phyloP scores from a whole-genome alignment of 1,140 invertebrate genomes.

The Charaxes varanes region DNA sequence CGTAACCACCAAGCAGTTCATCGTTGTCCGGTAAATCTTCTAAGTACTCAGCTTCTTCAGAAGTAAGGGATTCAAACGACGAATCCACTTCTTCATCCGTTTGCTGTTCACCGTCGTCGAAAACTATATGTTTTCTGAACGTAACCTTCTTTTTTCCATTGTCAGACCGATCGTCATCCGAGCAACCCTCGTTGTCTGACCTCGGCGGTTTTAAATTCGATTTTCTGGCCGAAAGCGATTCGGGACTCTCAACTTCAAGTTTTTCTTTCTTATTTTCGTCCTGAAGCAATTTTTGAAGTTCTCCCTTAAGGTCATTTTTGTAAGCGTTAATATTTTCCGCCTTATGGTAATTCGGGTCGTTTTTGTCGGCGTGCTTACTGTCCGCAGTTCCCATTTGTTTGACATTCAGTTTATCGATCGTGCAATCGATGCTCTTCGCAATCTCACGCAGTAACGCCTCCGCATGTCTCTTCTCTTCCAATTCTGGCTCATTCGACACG shows the following conservation, averaged over 20 bases:
- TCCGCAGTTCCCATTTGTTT: slow-evolving; percentile 51
- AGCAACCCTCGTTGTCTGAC: slow-evolving; percentile 56
- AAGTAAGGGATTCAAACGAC: slow-evolving; percentile 61
- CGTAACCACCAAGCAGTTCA: slow-evolving; percentile 39
- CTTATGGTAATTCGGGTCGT: slow-evolving; percentile 33
- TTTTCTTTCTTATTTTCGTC: slow-evolving; percentile 23
- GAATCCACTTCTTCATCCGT: slow-evolving; percentile 59
- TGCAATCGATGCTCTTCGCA: slow-evolving; percentile 53
- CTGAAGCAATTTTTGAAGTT: slow-evolving; percentile 46
- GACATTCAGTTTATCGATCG: slow-evolving; percentile 47
- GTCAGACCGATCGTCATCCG: slow-evolving; percentile 61
- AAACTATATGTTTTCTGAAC: slow-evolving; percentile 58
- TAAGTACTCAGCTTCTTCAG: slow-evolving; percentile 52
- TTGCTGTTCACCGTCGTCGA: slow-evolving; percentile 63
- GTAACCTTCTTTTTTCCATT: slow-evolving; percentile 57
- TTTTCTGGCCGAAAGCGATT: slow-evolving; percentile 45
- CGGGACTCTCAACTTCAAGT: slow-evolving; percentile 20
- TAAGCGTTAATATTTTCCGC: slow-evolving; percentile 34
- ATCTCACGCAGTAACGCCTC: slow-evolving; percentile 57
- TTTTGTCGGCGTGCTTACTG: slow-evolving; percentile 33
- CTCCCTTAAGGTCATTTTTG: slow-evolving; percentile 46
- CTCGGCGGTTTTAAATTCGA: slow-evolving; percentile 59
- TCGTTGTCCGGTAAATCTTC: slow-evolving; percentile 53
- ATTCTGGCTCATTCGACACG: slow-evolving; percentile 39
- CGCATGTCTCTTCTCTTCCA: slow-evolving; percentile 50